Percentiles rank a stretch among this genome's conserved stretches.
phyloP scores from a whole-genome alignment of 2,113 vertebrate genomes.

The Lasiurus borealis region DNA sequence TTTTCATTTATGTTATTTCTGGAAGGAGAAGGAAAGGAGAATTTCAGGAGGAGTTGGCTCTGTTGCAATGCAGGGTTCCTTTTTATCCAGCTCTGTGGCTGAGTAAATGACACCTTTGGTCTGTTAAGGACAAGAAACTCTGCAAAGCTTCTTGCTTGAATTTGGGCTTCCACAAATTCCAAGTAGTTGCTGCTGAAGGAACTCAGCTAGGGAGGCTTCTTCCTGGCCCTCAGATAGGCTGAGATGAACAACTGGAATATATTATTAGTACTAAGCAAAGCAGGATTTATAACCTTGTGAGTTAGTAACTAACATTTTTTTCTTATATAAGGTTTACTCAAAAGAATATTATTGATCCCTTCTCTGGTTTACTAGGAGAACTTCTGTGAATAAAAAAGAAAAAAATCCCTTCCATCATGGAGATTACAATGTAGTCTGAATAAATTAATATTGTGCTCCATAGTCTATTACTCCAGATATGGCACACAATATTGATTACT shows the following conservation, averaged over 20 bases:
- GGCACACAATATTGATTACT: conserved; percentile 36
- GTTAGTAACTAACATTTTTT: conserved; percentile 17
- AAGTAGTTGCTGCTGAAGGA: neutral
- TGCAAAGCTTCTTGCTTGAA: neutral
- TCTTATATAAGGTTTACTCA: conserved; percentile 21
- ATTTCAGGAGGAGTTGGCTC: neutral
- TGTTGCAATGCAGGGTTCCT: no score
- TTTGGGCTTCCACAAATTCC: conserved; percentile 7
- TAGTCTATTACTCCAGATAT: conserved; percentile 32
- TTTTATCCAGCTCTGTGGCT: neutral
- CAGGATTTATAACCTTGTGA: conserved; percentile 26
- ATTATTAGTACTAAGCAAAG: neutral
- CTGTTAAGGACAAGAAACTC: neutral
- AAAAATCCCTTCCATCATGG: neutral
- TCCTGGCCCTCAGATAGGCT: neutral
- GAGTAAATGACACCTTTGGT: neutral
- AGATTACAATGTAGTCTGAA: conserved; percentile 27
- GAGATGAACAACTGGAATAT: neutral
- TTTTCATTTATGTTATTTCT: neutral
- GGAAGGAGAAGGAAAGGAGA: neutral
- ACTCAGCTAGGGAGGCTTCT: neutral
- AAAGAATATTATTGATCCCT: conserved; percentile 40
- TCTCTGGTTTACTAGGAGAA: conserved; percentile 14
- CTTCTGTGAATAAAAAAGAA: neutral
- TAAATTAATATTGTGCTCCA: neutral